These are phyloP conservation scores for Alectura lathami DNA, from an alignment of 2,113 vertebrate species.

Conservation along the genomic window DNA sequence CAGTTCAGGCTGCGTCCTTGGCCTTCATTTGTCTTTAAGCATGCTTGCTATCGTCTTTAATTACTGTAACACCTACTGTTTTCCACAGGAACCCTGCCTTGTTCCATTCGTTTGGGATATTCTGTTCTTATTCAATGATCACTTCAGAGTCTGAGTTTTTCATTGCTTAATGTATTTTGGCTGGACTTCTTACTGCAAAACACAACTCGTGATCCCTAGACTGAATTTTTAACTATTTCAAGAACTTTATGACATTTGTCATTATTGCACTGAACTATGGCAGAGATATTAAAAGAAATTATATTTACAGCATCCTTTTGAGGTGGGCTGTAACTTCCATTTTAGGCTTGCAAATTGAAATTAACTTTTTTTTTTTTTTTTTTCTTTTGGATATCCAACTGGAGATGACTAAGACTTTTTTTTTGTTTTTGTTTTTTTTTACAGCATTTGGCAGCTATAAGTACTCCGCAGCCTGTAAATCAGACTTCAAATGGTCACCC, in stretches of 20 bases:
- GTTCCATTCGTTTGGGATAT: neutral
- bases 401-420: neutral
- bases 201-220: neutral
- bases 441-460: rapidly evolving
- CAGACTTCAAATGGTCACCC: neutral
- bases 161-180: neutral
- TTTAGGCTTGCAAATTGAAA: neutral
- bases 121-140: neutral
- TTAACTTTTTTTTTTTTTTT: rapidly evolving
- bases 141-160: neutral
- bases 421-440: no score
- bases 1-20: neutral
- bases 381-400: neutral
- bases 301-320: neutral
- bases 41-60: neutral
- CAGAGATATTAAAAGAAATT: neutral
- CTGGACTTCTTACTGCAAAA: neutral
- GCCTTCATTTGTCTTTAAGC: neutral
- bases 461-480: neutral
- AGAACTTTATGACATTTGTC: neutral
- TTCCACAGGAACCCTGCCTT: neutral
- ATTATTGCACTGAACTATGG: neutral
- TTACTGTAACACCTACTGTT: neutral
- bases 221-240: neutral
- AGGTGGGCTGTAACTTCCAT: neutral